Evolutionary conservation across 2,113 vertebrate genomes (phyloP).

Genomic region (Azemiops feae): DNA sequence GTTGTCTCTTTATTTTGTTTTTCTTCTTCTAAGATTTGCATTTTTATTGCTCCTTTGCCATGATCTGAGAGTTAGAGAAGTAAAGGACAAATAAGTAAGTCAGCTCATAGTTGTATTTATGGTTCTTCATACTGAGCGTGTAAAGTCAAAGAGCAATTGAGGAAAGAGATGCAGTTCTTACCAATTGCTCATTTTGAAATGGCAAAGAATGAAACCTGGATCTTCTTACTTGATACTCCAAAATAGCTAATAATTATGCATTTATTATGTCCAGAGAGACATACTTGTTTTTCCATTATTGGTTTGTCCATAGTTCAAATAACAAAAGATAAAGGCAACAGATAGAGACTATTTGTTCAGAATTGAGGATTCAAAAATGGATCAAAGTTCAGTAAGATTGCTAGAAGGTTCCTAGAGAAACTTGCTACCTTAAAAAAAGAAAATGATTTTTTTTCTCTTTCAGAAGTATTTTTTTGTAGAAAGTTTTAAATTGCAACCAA

Average conservation of each 20-base stretch:
- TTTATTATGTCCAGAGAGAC: not conserved
- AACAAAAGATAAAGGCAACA: not conserved
- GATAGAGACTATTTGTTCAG: not conserved
- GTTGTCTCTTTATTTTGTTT: not conserved
- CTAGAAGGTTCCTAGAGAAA: not conserved
- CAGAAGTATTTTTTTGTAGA: not conserved
- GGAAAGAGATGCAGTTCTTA: not conserved
- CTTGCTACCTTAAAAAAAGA: too few species aligned
- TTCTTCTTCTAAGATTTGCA: not conserved
- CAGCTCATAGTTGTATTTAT: not conserved
- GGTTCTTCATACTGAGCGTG: not conserved
- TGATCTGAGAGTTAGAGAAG: too few species aligned
- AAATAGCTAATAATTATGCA: not conserved
- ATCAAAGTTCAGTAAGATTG: not conserved
- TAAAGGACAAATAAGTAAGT: not conserved
- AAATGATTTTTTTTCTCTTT: not conserved
- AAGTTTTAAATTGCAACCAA: not conserved
- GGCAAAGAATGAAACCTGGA: not conserved
- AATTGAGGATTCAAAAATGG: not conserved
- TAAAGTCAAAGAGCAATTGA: not conserved
- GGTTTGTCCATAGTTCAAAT: not conserved
- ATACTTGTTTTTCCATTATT: not conserved
- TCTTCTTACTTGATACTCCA: not conserved
- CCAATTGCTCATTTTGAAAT: not conserved
- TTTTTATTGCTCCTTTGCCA: not conserved